phyloP scores from a whole-genome alignment of 2,797 vertebrate species.

The Sebastes alutus region DNA sequence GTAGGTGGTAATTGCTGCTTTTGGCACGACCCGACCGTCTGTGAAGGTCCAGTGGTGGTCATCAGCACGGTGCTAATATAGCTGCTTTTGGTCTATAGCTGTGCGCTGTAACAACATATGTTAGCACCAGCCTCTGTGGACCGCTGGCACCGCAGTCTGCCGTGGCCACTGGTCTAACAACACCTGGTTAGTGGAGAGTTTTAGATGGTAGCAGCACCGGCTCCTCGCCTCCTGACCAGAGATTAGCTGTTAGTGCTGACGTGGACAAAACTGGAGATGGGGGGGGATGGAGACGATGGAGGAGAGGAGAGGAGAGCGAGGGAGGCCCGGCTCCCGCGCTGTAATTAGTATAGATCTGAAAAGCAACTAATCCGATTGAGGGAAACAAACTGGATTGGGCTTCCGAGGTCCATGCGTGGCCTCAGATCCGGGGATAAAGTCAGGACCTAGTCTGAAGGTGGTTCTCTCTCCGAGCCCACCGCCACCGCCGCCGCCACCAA shows the following conservation, averaged over 20 bases:
- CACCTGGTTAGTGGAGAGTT: slow-evolving; percentile 54
- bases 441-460: slow-evolving; percentile 46
- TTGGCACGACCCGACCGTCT: slow-evolving; percentile 5
- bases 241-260: slow-evolving; percentile 81
- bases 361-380: slow-evolving; percentile 84
- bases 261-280: slow-evolving; percentile 61
- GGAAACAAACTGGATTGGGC: slow-evolving; percentile 81
- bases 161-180: slow-evolving; percentile 18
- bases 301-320: slow-evolving; percentile 28
- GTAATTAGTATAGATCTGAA: slow-evolving; percentile 85
- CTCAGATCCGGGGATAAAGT: slow-evolving; percentile 64
- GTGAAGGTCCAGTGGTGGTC: slow-evolving; percentile 7
- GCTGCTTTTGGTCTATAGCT: slow-evolving; percentile 36
- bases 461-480: neutral
- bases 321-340: slow-evolving; percentile 55
- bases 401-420: slow-evolving; percentile 58
- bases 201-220: slow-evolving; percentile 37
- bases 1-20: slow-evolving; percentile 32
- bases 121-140: slow-evolving; percentile 29
- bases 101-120: slow-evolving; percentile 25
- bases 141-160: slow-evolving; percentile 5
- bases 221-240: slow-evolving; percentile 57
- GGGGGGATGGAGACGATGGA: slow-evolving; percentile 53
- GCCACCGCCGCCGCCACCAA: neutral
- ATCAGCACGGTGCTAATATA: slow-evolving; percentile 41